These are phyloP conservation scores for Anguilla pacifica DNA, from an alignment of 2,797 vertebrate species.

Conservation along the genomic window DNA sequence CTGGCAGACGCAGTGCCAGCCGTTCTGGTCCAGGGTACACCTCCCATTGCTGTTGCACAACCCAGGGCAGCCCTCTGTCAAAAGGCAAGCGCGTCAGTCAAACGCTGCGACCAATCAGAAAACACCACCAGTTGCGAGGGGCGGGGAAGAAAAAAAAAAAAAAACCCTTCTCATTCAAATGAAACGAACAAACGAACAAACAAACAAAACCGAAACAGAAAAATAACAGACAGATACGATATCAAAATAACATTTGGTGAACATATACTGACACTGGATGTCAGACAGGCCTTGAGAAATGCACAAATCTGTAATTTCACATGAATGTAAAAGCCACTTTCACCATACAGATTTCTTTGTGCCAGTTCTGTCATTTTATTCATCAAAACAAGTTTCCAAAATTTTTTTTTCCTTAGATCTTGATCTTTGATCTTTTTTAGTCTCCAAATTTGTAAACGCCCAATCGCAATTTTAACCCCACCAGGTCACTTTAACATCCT, in stretches of 20 bases:
- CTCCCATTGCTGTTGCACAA: conserved; percentile 98
- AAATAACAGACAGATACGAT: conserved; percentile 52
- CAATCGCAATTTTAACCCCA: background rate
- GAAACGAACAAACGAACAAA: conserved; percentile 49
- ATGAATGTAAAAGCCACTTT: conserved; percentile 83
- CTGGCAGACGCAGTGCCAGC: conserved; percentile 98
- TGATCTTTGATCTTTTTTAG: too few relatives aligned
- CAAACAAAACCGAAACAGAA: conserved; percentile 53
- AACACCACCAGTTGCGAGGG: background rate
- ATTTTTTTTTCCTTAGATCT: background rate
- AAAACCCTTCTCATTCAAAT: conserved; percentile 25
- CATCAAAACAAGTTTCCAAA: background rate
- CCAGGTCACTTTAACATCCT: background rate
- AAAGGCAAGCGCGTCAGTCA: conserved; percentile 36
- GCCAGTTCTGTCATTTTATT: background rate
- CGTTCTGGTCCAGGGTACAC: conserved; percentile 94
- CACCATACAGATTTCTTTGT: conserved; percentile 48
- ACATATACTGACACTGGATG: conserved; percentile 82
- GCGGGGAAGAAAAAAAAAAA: background rate
- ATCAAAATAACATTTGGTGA: conserved; percentile 55
- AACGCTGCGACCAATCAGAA: conserved; percentile 24
- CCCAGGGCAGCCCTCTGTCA: conserved; percentile 93
- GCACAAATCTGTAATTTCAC: conserved; percentile 97
- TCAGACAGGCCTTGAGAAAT: conserved; percentile 85
- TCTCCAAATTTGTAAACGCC: background rate